phyloP scores from a whole-genome alignment of 1,140 invertebrate genomes.

The Drosophila takahashii region DNA sequence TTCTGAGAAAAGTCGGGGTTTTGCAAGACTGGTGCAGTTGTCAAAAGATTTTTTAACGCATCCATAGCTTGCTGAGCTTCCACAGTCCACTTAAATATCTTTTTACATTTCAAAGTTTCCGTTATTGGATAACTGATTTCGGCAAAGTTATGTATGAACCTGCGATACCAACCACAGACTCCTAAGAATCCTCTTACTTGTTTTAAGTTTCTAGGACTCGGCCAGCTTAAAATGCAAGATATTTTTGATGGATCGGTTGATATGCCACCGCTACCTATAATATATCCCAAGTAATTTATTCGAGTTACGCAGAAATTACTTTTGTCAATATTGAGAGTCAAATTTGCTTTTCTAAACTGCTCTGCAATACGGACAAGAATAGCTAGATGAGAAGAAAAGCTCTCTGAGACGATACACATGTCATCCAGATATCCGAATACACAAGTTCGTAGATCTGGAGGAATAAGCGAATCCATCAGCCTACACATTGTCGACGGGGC shows the following conservation, averaged over 20 bases:
- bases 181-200: conserved; percentile 14
- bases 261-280: conserved; percentile 6
- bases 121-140: conserved; percentile 3
- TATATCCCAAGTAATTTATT: not conserved
- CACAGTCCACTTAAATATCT: conserved; percentile 9
- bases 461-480: conserved; percentile 35
- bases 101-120: not conserved
- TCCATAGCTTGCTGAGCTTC: conserved; percentile 15
- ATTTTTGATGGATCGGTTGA: conserved; percentile 8
- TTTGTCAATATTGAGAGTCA: conserved; percentile 1
- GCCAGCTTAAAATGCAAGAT: conserved; percentile 15
- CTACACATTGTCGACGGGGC: conserved; percentile 37
- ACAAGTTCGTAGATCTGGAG: conserved; percentile 26
- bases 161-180: conserved; percentile 7
- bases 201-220: conserved; percentile 9
- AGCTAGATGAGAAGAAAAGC: too few species aligned
- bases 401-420: too few species aligned
- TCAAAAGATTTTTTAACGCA: conserved; percentile 4
- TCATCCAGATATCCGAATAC: too few species aligned
- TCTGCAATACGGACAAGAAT: too few species aligned
- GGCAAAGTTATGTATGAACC: conserved; percentile 12
- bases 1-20: conserved; percentile 4
- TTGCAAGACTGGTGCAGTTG: conserved; percentile 1
- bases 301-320: conserved; percentile 1
- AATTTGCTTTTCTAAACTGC: too few species aligned